Conservation (phyloP, 2,888 invertebrate genomes). For the Pheosia gnoma region DNA sequence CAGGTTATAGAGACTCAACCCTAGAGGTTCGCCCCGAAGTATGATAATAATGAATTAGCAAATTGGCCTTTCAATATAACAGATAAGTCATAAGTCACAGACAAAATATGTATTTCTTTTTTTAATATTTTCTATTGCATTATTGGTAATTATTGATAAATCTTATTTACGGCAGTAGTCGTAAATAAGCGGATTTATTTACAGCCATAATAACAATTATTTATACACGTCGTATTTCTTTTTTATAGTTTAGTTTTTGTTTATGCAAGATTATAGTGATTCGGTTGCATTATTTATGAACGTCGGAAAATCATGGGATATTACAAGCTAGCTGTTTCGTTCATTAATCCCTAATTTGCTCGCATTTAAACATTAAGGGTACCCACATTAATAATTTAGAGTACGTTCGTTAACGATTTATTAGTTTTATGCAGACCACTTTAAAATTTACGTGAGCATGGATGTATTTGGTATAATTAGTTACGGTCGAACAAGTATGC, state of each 20-base stretch:
- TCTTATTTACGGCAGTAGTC: background rate
- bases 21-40: no score
- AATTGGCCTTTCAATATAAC: background rate
- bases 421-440: no score
- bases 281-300: constrained; percentile 1
- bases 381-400: no score
- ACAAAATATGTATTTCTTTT: background rate
- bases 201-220: constrained; percentile 3
- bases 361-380: no score
- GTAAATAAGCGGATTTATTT: constrained; percentile 5
- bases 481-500: no score
- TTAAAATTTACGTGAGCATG: no score
- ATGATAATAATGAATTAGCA: background rate
- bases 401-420: no score
- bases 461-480: no score
- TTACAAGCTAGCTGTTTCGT: background rate
- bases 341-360: background rate
- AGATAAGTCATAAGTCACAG: background rate
- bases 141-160: constrained; percentile 1
- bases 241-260: constrained; percentile 6
- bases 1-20: no score
- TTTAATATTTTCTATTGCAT: background rate
- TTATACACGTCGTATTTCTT: constrained; percentile 5
- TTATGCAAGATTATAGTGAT: constrained; percentile 3
- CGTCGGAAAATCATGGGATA: background rate